Evolutionary conservation across 30 jellyfish, hydroid and myxozoan genomes (phyloP).

Genomic region (Sanderia malayensis): DNA sequence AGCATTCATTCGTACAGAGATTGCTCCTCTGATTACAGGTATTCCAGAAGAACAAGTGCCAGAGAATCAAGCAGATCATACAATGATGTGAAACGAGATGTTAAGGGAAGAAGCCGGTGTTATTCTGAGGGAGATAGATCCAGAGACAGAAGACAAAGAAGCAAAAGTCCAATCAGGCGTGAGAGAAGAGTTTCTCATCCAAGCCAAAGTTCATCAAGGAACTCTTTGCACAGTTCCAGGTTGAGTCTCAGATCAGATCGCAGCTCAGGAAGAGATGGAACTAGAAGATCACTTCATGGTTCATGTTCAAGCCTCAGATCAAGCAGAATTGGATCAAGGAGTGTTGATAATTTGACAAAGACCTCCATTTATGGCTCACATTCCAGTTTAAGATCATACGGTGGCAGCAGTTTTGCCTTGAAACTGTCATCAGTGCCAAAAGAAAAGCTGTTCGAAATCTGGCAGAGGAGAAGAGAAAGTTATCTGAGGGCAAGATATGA

Average conservation of each 20-base stretch:
- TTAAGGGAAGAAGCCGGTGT: background rate
- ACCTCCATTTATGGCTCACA: background rate
- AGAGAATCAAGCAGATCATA: background rate
- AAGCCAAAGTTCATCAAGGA: background rate
- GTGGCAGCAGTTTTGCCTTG: background rate
- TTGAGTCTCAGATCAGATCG: conserved; percentile 3
- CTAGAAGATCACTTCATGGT: conserved; percentile 5
- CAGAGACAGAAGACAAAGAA: background rate
- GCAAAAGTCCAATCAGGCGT: background rate
- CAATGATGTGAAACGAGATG: background rate
- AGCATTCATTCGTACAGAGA: background rate
- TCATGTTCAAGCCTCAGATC: conserved; percentile 2
- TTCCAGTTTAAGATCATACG: background rate
- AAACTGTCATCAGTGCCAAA: conserved; percentile 18
- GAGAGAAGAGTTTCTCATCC: background rate
- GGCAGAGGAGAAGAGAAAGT: conserved; percentile 59
- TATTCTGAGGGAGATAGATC: background rate
- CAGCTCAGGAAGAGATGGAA: background rate
- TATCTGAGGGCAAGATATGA: conserved; percentile 35
- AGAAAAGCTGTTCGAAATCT: conserved; percentile 26
- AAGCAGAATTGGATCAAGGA: background rate
- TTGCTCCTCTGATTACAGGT: background rate
- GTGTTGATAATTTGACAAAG: background rate
- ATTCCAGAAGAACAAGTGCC: conserved; percentile 5
- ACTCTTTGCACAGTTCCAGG: background rate